A percentile compares a stretch with the other conserved stretches of the same genome.
Conservation (phyloP, 2,888 invertebrate genomes). For the Nudaria mundana region DNA sequence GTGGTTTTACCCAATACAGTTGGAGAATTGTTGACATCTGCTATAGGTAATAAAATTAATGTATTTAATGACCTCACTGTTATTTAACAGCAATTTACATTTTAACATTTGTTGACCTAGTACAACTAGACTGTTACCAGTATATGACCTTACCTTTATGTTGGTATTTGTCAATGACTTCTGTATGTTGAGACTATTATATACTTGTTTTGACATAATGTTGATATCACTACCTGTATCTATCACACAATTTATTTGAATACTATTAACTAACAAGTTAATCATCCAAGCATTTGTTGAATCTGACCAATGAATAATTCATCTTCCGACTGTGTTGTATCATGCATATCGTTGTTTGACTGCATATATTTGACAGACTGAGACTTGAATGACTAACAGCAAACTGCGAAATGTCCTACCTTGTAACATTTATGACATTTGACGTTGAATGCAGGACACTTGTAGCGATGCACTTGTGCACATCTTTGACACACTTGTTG, state of each 20-base stretch:
- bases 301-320: constrained; percentile 18
- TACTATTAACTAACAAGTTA: constrained; percentile 13
- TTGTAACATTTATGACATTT: constrained; percentile 19
- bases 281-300: constrained; percentile 13
- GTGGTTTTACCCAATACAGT: background rate
- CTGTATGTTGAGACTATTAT: background rate
- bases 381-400: constrained; percentile 12
- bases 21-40: background rate
- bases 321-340: constrained; percentile 10
- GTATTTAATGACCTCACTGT: background rate
- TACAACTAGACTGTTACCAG: background rate
- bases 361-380: constrained; percentile 14
- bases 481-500: constrained; percentile 13
- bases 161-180: background rate
- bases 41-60: background rate
- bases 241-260: constrained; percentile 15
- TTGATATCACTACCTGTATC: constrained; percentile 21
- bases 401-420: constrained; percentile 16
- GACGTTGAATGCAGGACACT: constrained; percentile 15
- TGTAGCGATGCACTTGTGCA: constrained; percentile 16
- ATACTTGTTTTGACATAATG: constrained; percentile 21
- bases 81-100: background rate
- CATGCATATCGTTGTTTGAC: constrained; percentile 5
- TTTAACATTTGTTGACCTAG: background rate
- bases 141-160: background rate